These are phyloP conservation scores for Mythimna impura DNA, from an alignment of 2,888 invertebrate species.

Conservation along the genomic window DNA sequence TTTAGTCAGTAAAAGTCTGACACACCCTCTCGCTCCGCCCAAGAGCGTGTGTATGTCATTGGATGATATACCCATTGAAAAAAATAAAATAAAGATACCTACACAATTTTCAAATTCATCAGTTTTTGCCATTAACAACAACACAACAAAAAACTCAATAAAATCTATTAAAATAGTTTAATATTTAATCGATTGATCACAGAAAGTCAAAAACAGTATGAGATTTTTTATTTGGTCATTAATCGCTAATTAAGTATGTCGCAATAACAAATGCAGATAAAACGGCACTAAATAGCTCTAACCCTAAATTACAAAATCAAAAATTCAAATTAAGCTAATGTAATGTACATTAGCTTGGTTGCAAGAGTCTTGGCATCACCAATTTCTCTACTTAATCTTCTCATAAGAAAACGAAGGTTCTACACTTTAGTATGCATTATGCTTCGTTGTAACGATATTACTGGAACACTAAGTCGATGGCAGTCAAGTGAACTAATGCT, in stretches of 20 bases:
- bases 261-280: not conserved
- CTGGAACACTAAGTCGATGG: conserved; percentile 43
- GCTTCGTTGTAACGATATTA: conserved; percentile 46
- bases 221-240: not conserved
- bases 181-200: no score
- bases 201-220: not conserved
- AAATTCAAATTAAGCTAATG: conserved; percentile 4
- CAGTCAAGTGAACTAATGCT: conserved; percentile 41
- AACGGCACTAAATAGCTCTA: not conserved
- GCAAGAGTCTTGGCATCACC: conserved; percentile 23
- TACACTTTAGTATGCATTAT: conserved; percentile 53
- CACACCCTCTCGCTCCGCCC: no score
- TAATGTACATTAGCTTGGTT: conserved; percentile 16
- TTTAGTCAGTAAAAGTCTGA: no score
- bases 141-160: no score
- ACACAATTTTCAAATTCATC: no score
- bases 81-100: no score
- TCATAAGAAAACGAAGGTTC: conserved; percentile 41
- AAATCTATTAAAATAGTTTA: no score
- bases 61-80: no score
- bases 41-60: no score
- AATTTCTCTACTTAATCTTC: conserved; percentile 27
- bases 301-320: not conserved
- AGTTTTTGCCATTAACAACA: no score
- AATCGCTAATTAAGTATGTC: not conserved